phyloP scores from a whole-genome alignment of 2,888 invertebrate species.

The Sympetrum striolatum region DNA sequence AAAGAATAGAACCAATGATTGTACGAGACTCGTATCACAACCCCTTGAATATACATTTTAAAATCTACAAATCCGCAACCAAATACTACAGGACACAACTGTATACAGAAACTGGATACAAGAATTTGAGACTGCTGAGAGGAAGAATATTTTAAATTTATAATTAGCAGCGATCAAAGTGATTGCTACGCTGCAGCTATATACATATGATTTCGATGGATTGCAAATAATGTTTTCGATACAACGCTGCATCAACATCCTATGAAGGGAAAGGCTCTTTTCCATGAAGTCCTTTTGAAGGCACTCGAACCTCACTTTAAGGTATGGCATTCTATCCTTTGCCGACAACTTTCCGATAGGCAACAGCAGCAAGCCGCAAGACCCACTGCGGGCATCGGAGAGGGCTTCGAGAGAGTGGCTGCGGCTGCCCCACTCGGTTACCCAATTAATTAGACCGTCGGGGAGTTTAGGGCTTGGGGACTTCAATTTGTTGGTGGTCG shows the following conservation, averaged over 20 bases:
- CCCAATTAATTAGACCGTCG: constrained; percentile 27
- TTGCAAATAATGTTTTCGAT: background rate
- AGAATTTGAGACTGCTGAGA: too few relatives aligned
- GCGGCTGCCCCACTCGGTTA: background rate
- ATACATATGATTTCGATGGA: too few relatives aligned
- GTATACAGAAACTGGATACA: too few relatives aligned
- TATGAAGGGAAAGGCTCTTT: background rate
- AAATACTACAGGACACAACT: too few relatives aligned
- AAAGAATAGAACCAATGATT: too few relatives aligned
- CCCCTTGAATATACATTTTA: too few relatives aligned
- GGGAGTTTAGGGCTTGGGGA: background rate
- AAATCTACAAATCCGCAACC: too few relatives aligned
- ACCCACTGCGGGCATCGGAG: background rate
- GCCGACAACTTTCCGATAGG: background rate
- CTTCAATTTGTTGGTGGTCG: background rate
- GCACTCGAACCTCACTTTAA: background rate
- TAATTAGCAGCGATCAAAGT: too few relatives aligned
- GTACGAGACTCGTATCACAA: too few relatives aligned
- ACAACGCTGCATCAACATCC: background rate
- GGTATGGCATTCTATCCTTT: background rate
- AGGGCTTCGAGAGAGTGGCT: background rate
- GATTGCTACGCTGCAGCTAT: too few relatives aligned
- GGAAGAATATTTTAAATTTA: too few relatives aligned
- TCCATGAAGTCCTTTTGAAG: background rate
- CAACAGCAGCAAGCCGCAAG: background rate